phyloP scores from a whole-genome alignment of 92 coral and sea anemone genomes.

The Actinernus sp. region DNA sequence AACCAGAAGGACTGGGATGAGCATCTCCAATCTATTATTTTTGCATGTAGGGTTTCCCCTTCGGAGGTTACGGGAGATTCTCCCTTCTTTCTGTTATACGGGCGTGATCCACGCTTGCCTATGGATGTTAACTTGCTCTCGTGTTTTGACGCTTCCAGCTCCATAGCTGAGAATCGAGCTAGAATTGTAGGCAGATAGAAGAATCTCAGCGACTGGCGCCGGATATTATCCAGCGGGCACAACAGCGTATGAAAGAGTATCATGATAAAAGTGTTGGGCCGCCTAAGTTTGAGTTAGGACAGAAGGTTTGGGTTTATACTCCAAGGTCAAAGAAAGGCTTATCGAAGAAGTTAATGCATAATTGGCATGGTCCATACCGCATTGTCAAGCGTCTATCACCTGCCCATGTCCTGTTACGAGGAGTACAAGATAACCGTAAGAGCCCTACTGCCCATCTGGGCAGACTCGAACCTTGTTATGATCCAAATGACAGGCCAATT shows the following conservation, averaged over 20 bases:
- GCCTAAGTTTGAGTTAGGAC: constrained; percentile 10
- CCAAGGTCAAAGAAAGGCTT: constrained; percentile 28
- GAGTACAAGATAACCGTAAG: background rate
- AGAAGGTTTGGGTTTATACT: constrained; percentile 24
- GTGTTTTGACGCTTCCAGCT: background rate
- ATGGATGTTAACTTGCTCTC: background rate
- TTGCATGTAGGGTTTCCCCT: constrained; percentile 41
- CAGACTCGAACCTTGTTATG: no score
- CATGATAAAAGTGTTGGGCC: constrained; percentile 9
- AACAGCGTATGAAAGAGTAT: constrained; percentile 29
- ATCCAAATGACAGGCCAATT: constrained; percentile 1
- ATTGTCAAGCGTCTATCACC: constrained; percentile 28
- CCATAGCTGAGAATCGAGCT: background rate
- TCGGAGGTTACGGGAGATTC: constrained; percentile 27
- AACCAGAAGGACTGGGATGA: background rate
- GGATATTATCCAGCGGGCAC: constrained; percentile 24
- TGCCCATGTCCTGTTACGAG: constrained; percentile 11
- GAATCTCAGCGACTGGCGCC: constrained; percentile 29
- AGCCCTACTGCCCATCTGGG: constrained; percentile 2
- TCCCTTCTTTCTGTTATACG: constrained; percentile 38
- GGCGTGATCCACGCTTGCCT: constrained; percentile 27
- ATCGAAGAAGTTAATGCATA: constrained; percentile 27
- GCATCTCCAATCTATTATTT: constrained; percentile 1
- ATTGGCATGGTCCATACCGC: constrained; percentile 43
- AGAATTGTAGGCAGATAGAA: no score